A percentile compares a stretch with the other conserved stretches of the same genome.
Evolutionary conservation across 2,797 vertebrate species (phyloP).

Genomic region (Ispidina picta): DNA sequence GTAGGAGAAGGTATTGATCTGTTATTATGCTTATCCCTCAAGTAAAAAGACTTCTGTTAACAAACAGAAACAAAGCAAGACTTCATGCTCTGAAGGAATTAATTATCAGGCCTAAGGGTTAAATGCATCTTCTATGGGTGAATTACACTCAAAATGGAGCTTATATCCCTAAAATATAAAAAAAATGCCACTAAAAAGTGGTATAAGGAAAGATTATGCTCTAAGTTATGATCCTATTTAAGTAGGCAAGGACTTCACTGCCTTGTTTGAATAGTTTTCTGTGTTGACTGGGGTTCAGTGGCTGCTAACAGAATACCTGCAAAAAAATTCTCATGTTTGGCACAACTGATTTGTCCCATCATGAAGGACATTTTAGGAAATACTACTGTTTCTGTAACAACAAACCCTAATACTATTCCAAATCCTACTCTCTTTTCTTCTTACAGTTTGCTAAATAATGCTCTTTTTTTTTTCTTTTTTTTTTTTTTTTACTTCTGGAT

Average conservation of each 20-base stretch:
- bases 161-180: no score
- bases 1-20: background rate
- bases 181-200: background rate
- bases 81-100: background rate
- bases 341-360: background rate
- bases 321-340: background rate
- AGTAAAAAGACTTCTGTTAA: background rate
- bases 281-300: background rate
- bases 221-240: background rate
- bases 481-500: background rate
- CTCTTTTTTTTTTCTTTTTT: background rate
- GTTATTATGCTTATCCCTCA: background rate
- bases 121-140: background rate
- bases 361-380: background rate
- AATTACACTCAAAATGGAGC: background rate
- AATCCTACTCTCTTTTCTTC: background rate
- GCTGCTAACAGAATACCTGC: background rate
- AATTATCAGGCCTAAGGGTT: background rate
- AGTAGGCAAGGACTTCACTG: background rate
- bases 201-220: background rate
- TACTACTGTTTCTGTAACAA: background rate
- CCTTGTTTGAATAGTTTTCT: background rate
- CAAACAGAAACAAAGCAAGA: background rate
- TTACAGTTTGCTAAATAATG: background rate
- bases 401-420: background rate